Base-by-base conservation (phyloP, 1,140 invertebrate species). In the Euura lappo region DNA sequence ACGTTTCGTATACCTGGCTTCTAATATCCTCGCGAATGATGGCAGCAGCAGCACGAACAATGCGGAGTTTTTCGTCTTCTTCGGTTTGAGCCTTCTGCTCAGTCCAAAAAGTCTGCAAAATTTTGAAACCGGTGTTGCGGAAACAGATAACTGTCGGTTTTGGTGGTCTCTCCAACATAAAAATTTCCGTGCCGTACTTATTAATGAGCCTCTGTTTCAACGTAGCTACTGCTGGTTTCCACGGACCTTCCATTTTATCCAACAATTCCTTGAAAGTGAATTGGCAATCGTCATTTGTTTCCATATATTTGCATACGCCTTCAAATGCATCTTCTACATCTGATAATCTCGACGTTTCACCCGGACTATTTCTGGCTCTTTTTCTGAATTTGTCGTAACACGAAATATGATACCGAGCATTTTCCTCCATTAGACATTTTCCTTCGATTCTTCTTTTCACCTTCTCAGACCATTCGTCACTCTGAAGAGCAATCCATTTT, bases 1-100 rank as follows among this genome's bases (percentile, higher is more conserved):
- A 46, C 6, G 10, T 72, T 42, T 79, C 74, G 68, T 77, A 79
- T 69, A 70, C 44, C 28, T 67, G 45, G 13, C 74, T 69, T 47
- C 77, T n/a, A 10, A 82, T 82, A 70, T 82, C 80, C 66, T 80
- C 71, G 47, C 60, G 10, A n/a, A 81, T 79, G 10, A 82, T 81
- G 64, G 68, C 67, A 3, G 74, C 80, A 10, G 79, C 80, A 70
- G 73, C 69, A 70, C 76, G 68, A 11, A 82, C 76, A 45, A 79
- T 74, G 69, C 76, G 64, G 2, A 70, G 13, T 43, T 70, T 10
- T 66, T 76, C 77, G 45, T 75, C 73, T 44, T 69, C 46, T 65
- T 72, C 45, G 45, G 72, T 72, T 60, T n/a, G 8, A 60, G 65
- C 66, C 65, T 60, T 71, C 43, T 72, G 45, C n/a, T 11, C 28